A percentile compares a stretch with the other conserved stretches of the same genome.
These are phyloP conservation scores for Chloroclysta siterata DNA, from an alignment of 2,888 invertebrate genomes.

Conservation along the genomic window DNA sequence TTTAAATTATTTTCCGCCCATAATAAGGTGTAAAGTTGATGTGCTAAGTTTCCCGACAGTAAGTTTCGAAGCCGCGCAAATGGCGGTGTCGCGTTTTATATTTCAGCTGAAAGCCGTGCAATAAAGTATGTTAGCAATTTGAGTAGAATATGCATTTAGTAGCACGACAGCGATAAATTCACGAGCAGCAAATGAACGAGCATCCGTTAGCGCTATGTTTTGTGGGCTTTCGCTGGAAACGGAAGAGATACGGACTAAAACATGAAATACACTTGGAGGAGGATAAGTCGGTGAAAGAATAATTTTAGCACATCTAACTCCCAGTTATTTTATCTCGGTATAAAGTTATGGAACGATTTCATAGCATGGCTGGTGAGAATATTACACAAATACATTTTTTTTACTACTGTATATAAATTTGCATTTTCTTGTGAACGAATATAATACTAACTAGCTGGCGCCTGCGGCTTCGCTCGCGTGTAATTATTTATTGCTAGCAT, in stretches of 20 bases:
- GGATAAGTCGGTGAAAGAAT: constrained; percentile 34
- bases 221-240: constrained; percentile 52
- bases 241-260: constrained; percentile 50
- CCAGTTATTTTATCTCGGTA: constrained; percentile 17
- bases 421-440: not conserved
- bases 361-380: not conserved
- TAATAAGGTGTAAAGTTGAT: constrained; percentile 39
- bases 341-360: constrained; percentile 4
- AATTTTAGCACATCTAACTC: constrained; percentile 24
- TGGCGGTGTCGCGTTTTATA: constrained; percentile 58
- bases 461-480: too few relatives aligned
- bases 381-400: too few relatives aligned
- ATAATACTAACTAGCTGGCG: not conserved
- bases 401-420: too few relatives aligned
- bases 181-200: constrained; percentile 60
- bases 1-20: constrained; percentile 25
- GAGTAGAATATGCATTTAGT: constrained; percentile 70
- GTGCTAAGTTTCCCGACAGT: constrained; percentile 29
- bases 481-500: too few relatives aligned
- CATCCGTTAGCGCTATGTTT: constrained; percentile 58
- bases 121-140: constrained; percentile 66
- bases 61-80: constrained; percentile 39
- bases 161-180: constrained; percentile 66
- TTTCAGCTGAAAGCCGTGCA: constrained; percentile 58
- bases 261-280: constrained; percentile 36